Percentiles rank a stretch among this genome's conserved stretches.
Evolutionary conservation across 2,888 invertebrate genomes (phyloP).

Genomic region (Sphecodes monilicornis): DNA sequence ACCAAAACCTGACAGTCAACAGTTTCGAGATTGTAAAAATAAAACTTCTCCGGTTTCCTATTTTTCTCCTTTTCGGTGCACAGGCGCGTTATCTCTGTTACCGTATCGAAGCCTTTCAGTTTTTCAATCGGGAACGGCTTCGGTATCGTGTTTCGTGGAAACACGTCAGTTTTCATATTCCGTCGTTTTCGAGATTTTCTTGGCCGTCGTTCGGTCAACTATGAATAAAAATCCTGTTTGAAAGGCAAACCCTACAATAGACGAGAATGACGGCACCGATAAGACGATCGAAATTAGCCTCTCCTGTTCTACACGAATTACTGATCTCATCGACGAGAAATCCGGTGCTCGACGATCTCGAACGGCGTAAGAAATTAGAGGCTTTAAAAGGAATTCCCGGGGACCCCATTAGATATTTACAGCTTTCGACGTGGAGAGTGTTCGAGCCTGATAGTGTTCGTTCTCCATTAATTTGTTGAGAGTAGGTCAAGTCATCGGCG

Average conservation of each 20-base stretch:
- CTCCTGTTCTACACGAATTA: background rate
- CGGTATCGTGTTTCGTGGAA: background rate
- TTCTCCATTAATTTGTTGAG: slow-evolving; percentile 31
- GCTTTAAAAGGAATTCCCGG: slow-evolving; percentile 25
- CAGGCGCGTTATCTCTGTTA: background rate
- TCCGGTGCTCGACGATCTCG: slow-evolving; percentile 2
- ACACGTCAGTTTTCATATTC: background rate
- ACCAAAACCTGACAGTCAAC: background rate
- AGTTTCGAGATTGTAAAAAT: background rate
- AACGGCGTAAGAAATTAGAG: background rate
- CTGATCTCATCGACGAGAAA: slow-evolving; percentile 14
- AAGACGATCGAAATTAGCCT: slow-evolving; percentile 6
- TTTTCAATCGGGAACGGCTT: slow-evolving; percentile 4
- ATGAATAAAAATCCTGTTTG: background rate
- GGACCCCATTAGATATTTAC: slow-evolving; percentile 37
- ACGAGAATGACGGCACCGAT: background rate
- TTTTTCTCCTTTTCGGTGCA: background rate
- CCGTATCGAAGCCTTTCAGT: background rate
- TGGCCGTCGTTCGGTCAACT: background rate
- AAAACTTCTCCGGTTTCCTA: background rate
- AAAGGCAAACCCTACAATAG: background rate
- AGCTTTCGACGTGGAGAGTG: slow-evolving; percentile 25
- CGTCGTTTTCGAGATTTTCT: background rate
- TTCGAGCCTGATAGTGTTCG: slow-evolving; percentile 24
- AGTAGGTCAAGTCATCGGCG: slow-evolving; percentile 8